A percentile compares a stretch with the other conserved stretches of the same genome.
Conservation (phyloP, 2,888 invertebrate species). For the Bugulina stolonifera region DNA sequence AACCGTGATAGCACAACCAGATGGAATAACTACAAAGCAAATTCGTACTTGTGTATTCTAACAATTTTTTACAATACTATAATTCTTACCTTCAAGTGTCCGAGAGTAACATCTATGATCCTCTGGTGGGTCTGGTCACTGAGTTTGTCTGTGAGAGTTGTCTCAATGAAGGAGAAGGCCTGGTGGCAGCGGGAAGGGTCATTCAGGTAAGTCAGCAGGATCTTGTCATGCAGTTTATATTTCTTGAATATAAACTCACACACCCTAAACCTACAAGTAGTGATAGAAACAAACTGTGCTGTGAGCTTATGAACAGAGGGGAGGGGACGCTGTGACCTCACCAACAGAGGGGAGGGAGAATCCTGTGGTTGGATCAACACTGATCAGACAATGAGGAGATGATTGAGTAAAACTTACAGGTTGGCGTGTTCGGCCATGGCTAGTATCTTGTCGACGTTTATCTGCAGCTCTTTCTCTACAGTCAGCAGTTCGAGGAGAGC, state of each 20-base stretch:
- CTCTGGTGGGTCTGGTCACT: background rate
- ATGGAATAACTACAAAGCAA: too few species aligned
- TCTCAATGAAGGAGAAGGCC: conserved; percentile 58
- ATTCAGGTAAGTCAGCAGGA: conserved; percentile 1
- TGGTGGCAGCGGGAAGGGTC: conserved; percentile 51
- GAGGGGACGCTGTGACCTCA: too few species aligned
- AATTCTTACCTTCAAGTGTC: conserved; percentile 43
- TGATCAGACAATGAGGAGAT: too few species aligned
- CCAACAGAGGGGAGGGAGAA: too few species aligned
- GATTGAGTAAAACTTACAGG: conserved; percentile 56
- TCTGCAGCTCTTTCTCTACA: conserved; percentile 58
- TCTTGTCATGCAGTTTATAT: conserved; percentile 26
- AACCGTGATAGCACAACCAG: too few species aligned
- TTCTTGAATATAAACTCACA: conserved; percentile 66
- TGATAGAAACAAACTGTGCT: too few species aligned
- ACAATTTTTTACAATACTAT: too few species aligned
- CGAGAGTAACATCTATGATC: conserved; percentile 33
- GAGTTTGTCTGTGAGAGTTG: conserved; percentile 36
- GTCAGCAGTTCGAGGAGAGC: conserved; percentile 66
- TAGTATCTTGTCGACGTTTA: conserved; percentile 60
- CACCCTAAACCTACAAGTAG: conserved; percentile 64
- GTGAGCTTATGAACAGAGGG: too few species aligned
- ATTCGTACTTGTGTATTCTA: too few species aligned
- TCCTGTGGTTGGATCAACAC: too few species aligned
- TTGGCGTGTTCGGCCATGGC: conserved; percentile 62